A percentile compares a stretch with the other conserved stretches of the same genome.
Conservation (phyloP, 2,888 invertebrate genomes). For the Latrodectus hesperus region DNA sequence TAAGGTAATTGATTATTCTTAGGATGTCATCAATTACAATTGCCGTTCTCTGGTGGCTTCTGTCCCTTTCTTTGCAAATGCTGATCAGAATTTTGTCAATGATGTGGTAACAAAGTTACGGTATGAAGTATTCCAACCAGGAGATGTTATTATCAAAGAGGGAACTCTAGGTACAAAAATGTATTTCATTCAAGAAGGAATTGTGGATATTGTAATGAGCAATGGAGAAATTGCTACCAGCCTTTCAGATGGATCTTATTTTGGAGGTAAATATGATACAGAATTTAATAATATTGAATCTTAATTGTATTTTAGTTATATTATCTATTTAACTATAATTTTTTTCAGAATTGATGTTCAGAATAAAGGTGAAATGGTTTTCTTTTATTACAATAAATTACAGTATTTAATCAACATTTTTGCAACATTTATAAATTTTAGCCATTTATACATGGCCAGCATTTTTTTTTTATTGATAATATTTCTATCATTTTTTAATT, state of each 20-base stretch:
- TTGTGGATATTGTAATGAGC: slow-evolving; percentile 97
- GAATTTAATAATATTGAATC: too few relatives aligned
- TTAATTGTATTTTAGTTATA: too few relatives aligned
- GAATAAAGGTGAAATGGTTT: too few relatives aligned
- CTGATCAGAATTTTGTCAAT: slow-evolving; percentile 98
- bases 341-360: too few relatives aligned
- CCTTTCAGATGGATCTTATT: slow-evolving; percentile 97
- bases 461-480: too few relatives aligned
- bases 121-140: slow-evolving; percentile 99
- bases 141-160: slow-evolving; percentile 98
- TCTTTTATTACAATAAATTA: too few relatives aligned
- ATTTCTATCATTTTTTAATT: too few relatives aligned
- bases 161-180: slow-evolving; percentile 98
- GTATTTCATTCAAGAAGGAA: slow-evolving; percentile 99
- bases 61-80: slow-evolving; percentile 98
- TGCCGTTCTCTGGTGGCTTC: slow-evolving; percentile 98
- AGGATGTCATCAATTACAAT: slow-evolving; percentile 98
- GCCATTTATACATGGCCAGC: too few relatives aligned
- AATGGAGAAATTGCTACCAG: slow-evolving; percentile 98
- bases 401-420: too few relatives aligned
- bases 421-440: too few relatives aligned
- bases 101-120: slow-evolving; percentile 98
- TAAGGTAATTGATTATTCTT: slow-evolving; percentile 69
- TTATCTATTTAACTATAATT: too few relatives aligned
- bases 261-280: slow-evolving; percentile 80